Evolutionary conservation across 1,140 invertebrate genomes (phyloP).

Genomic region (Nasonia longicornis): DNA sequence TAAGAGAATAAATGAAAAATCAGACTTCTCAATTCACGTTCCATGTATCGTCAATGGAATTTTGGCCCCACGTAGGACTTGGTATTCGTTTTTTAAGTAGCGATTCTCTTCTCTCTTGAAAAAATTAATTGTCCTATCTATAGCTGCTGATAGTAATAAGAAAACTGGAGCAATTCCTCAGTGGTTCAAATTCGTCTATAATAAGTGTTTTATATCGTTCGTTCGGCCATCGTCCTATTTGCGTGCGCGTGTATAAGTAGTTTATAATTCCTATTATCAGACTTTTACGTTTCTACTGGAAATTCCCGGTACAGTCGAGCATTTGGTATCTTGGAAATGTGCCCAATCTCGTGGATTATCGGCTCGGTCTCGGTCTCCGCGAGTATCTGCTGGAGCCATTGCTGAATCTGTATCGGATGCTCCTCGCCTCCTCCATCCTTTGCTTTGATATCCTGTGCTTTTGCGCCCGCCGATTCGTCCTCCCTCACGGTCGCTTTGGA

Average conservation of each 20-base stretch:
- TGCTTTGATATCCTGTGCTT: background rate
- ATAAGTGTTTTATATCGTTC: background rate
- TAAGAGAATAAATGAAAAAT: conserved; percentile 51
- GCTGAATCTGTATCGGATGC: conserved; percentile 71
- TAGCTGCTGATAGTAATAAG: conserved; percentile 29
- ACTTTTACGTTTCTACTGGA: conserved; percentile 72
- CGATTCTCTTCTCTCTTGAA: conserved; percentile 24
- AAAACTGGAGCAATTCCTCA: conserved; percentile 40
- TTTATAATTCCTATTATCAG: conserved; percentile 41
- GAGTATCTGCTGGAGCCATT: conserved; percentile 71
- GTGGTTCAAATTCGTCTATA: conserved; percentile 33
- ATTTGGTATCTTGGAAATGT: conserved; percentile 69
- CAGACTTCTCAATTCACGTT: conserved; percentile 61
- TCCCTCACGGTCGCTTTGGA: background rate
- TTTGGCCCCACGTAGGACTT: conserved; percentile 54
- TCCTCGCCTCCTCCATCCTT: conserved; percentile 50
- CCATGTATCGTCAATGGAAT: conserved; percentile 51
- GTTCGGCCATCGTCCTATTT: background rate
- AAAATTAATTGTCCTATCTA: background rate
- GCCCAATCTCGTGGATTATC: conserved; percentile 63
- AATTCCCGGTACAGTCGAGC: conserved; percentile 68
- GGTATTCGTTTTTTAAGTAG: conserved; percentile 43
- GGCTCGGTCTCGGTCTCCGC: conserved; percentile 72
- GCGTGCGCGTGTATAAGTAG: background rate
- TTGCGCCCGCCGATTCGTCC: background rate